Percentiles rank a stretch among this genome's conserved stretches.
Evolutionary conservation across 92 coral and sea anemone genomes (phyloP).

Genomic region (Epizoanthus stellaris): DNA sequence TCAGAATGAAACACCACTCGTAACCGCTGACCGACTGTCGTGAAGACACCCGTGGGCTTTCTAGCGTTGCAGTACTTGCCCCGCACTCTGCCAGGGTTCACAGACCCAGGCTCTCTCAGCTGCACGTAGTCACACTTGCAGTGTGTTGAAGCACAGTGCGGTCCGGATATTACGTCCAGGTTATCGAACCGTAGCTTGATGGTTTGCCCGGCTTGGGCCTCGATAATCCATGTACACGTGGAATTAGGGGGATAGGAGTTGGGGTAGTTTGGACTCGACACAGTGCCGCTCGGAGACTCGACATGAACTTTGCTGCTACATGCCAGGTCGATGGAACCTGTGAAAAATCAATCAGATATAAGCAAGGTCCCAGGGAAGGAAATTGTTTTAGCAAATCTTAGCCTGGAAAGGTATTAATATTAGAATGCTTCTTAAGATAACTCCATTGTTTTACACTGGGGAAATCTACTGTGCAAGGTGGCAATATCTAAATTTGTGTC

Average conservation of each 20-base stretch:
- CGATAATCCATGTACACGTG: slow-evolving; percentile 26
- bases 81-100: not conserved
- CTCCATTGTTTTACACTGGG: too few species aligned
- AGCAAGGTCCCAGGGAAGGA: not conserved
- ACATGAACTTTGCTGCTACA: slow-evolving; percentile 5
- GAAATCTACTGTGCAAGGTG: too few species aligned
- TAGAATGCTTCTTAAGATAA: too few species aligned
- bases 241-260: slow-evolving; percentile 16
- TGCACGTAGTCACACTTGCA: slow-evolving; percentile 33
- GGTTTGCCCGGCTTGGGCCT: slow-evolving; percentile 9
- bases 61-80: slow-evolving; percentile 18
- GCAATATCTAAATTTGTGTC: too few species aligned
- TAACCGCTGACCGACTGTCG: slow-evolving; percentile 24
- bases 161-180: slow-evolving; percentile 1
- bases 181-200: slow-evolving; percentile 15
- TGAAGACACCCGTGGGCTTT: slow-evolving; percentile 20
- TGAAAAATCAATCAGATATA: not conserved
- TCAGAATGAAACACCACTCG: slow-evolving; percentile 30
- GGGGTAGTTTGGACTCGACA: slow-evolving; percentile 37
- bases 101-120: slow-evolving; percentile 17
- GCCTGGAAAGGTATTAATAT: not conserved
- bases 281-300: not conserved
- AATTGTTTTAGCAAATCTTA: not conserved
- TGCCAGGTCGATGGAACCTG: not conserved
- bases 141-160: not conserved